These are phyloP conservation scores for Megaceryle torquata DNA, from an alignment of 2,113 vertebrate species.

Conservation along the genomic window DNA sequence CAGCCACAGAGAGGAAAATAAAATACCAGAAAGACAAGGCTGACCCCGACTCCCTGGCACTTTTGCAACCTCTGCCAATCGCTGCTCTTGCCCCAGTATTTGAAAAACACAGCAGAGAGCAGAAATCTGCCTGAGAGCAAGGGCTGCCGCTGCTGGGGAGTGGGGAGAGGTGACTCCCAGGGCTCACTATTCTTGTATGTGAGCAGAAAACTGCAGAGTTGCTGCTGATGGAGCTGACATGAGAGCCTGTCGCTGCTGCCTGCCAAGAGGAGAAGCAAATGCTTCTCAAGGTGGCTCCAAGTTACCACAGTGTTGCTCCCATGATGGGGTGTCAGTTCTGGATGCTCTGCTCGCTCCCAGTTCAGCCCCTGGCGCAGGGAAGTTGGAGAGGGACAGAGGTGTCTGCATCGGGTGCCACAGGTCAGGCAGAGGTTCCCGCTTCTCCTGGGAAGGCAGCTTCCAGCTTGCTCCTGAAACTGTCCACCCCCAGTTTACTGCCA, in stretches of 20 bases:
- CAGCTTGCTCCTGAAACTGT: neutral
- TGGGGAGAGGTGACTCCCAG: neutral
- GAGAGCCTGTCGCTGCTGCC: neutral
- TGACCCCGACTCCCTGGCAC: neutral
- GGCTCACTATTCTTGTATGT: rapidly evolving
- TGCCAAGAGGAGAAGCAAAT: neutral
- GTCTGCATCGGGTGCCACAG: rapidly evolving
- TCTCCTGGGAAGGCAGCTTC: neutral
- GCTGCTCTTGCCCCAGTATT: neutral
- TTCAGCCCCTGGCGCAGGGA: neutral
- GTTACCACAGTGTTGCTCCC: rapidly evolving
- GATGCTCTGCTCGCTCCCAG: neutral
- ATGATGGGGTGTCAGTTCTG: neutral
- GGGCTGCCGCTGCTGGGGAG: neutral
- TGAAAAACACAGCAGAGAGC: neutral
- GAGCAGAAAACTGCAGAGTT: neutral
- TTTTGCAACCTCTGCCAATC: neutral
- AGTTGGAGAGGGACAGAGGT: neutral
- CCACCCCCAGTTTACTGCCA: neutral
- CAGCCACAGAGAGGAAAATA: neutral
- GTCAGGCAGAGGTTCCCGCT: neutral
- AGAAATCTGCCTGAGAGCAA: neutral
- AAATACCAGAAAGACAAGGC: neutral
- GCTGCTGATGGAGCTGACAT: rapidly evolving
- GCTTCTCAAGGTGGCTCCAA: neutral